A percentile compares a stretch with the other conserved stretches of the same genome.
Conservation (phyloP, 2,113 vertebrate genomes). For the Polypterus senegalus region DNA sequence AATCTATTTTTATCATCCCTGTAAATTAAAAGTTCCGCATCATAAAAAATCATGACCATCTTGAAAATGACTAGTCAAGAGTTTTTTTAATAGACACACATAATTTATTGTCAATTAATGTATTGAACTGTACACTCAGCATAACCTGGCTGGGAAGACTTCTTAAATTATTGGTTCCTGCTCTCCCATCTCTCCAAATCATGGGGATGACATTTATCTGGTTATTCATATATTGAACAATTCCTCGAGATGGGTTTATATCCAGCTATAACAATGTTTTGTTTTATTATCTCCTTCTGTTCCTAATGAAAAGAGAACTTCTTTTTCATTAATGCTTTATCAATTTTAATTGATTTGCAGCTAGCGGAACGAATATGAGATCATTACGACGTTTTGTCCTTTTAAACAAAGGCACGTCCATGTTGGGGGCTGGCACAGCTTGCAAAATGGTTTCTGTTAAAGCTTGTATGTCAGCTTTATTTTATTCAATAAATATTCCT, state of each 20-base stretch:
- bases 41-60: constrained; percentile 75
- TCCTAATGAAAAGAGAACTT: constrained; percentile 55
- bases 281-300: constrained; percentile 49
- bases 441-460: too few species aligned
- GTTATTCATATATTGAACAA: constrained; percentile 50
- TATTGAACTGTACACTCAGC: constrained; percentile 69
- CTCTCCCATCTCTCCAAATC: constrained; percentile 44
- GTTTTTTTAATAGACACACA: constrained; percentile 54
- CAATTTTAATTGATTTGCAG: constrained; percentile 55
- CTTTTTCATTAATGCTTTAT: constrained; percentile 50
- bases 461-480: too few species aligned
- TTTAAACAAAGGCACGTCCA: not conserved
- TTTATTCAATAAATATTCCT: too few species aligned
- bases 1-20: constrained; percentile 75
- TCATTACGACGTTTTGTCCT: not conserved
- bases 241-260: constrained; percentile 54
- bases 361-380: constrained; percentile 41
- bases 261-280: constrained; percentile 55
- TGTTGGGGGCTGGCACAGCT: not conserved
- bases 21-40: constrained; percentile 73
- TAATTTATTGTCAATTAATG: constrained; percentile 75
- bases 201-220: constrained; percentile 51
- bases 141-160: constrained; percentile 49
- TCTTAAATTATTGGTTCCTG: constrained; percentile 55
- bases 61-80: constrained; percentile 69